phyloP scores from a whole-genome alignment of 2,797 vertebrate genomes.

The Tinamus major region DNA sequence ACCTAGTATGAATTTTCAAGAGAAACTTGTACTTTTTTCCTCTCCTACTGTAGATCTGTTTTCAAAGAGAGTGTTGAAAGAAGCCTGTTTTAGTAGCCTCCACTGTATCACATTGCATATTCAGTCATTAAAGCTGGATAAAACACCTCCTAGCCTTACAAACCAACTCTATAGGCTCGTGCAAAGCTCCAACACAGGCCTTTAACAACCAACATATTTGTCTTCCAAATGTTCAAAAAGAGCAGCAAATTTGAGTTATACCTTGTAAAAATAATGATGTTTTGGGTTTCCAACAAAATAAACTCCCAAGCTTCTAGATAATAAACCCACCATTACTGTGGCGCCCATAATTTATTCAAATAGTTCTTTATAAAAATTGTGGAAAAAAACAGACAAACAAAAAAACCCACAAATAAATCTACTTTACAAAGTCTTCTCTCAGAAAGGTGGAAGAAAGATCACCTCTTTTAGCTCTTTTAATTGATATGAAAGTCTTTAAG shows the following conservation, averaged over 20 bases:
- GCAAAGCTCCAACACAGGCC: neutral
- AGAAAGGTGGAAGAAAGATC: neutral
- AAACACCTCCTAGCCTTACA: neutral
- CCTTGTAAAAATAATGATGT: neutral
- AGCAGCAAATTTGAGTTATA: neutral
- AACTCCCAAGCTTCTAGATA: neutral
- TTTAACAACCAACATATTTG: neutral
- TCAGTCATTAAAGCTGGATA: neutral
- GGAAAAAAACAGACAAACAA: neutral
- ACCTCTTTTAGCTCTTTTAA: neutral
- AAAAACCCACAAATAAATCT: neutral
- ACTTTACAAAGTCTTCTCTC: neutral
- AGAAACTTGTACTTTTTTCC: neutral
- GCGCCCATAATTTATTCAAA: neutral
- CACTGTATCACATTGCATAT: neutral
- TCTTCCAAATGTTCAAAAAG: neutral
- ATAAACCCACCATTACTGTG: neutral
- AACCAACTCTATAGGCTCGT: neutral
- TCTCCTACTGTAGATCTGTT: neutral
- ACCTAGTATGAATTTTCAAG: neutral
- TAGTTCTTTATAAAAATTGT: neutral
- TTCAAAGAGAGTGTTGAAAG: neutral
- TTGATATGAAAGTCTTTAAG: neutral
- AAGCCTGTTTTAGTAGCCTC: neutral
- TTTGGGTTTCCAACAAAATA: neutral